A percentile compares a stretch with the other conserved stretches of the same genome.
phyloP scores from a whole-genome alignment of 2,797 vertebrate genomes.

The Manis crassicaudata region DNA sequence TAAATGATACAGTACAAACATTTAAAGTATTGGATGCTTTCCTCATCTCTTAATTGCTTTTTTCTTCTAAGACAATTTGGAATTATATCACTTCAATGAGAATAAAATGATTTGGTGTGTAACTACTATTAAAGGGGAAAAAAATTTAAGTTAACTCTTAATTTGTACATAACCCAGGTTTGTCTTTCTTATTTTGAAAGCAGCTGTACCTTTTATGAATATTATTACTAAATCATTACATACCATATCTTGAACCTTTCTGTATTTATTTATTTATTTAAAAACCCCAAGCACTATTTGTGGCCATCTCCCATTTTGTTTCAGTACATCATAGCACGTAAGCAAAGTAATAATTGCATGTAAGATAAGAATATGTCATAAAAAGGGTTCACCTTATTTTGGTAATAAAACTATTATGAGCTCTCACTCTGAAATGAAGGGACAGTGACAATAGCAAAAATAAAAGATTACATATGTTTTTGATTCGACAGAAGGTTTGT shows the following conservation, averaged over 20 bases:
- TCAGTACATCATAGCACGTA: conserved; percentile 56
- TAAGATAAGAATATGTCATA: conserved; percentile 56
- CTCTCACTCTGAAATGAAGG: conserved; percentile 71
- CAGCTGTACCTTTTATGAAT: not conserved
- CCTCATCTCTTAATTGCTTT: not conserved
- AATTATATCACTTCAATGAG: not conserved
- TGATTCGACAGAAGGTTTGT: conserved; percentile 74
- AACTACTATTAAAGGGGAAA: not conserved
- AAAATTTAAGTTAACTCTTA: not conserved
- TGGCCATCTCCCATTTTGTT: conserved; percentile 70
- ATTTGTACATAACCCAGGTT: not conserved
- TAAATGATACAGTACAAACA: not conserved
- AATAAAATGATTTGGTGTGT: not conserved
- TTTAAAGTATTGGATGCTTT: not conserved
- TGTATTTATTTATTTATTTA: conserved; percentile 40
- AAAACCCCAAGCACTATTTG: not conserved
- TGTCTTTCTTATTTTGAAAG: conserved; percentile 27
- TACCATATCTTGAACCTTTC: not conserved
- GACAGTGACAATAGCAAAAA: conserved; percentile 73
- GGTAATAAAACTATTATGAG: conserved; percentile 78
- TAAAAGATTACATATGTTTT: conserved; percentile 60
- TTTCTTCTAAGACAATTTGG: not conserved
- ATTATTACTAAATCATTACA: conserved; percentile 3
- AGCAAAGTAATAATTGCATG: conserved; percentile 73
- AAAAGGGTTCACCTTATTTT: conserved; percentile 66